These are phyloP conservation scores for Strigamia transsilvanica DNA, from an alignment of 2,888 invertebrate species.

Conservation along the genomic window DNA sequence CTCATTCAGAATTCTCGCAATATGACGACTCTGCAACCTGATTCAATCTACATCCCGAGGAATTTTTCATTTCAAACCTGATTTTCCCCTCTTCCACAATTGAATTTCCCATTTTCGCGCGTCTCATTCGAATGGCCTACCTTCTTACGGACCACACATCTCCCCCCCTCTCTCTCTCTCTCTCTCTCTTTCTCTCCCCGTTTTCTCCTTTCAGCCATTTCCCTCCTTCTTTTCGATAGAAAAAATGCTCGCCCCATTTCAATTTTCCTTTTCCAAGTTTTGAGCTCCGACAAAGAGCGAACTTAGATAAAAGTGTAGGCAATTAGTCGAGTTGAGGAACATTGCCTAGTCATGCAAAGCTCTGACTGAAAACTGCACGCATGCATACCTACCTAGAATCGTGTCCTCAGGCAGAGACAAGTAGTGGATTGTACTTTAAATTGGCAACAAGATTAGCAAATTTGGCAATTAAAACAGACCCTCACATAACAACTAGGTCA, in stretches of 20 bases:
- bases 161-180: neutral
- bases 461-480: neutral
- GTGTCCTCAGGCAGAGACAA: neutral
- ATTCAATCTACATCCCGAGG: constrained; percentile 43
- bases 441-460: constrained; percentile 5
- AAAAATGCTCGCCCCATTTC: neutral
- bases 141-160: neutral
- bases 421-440: neutral
- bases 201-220: constrained; percentile 30
- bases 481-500: neutral
- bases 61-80: constrained; percentile 48
- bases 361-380: constrained; percentile 2
- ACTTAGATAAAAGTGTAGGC: neutral
- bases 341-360: constrained; percentile 25
- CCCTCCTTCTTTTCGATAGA: neutral
- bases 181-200: too few species aligned
- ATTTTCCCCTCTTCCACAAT: constrained; percentile 45
- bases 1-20: constrained; percentile 40
- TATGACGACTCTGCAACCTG: constrained; percentile 49
- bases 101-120: constrained; percentile 49
- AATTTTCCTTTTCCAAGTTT: neutral
- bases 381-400: neutral
- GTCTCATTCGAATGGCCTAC: constrained; percentile 40
- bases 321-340: constrained; percentile 4
- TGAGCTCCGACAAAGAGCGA: neutral